Percentiles rank a stretch among this genome's conserved stretches.
phyloP scores from a whole-genome alignment of 2,113 vertebrate species.

The Mus spicilegus region DNA sequence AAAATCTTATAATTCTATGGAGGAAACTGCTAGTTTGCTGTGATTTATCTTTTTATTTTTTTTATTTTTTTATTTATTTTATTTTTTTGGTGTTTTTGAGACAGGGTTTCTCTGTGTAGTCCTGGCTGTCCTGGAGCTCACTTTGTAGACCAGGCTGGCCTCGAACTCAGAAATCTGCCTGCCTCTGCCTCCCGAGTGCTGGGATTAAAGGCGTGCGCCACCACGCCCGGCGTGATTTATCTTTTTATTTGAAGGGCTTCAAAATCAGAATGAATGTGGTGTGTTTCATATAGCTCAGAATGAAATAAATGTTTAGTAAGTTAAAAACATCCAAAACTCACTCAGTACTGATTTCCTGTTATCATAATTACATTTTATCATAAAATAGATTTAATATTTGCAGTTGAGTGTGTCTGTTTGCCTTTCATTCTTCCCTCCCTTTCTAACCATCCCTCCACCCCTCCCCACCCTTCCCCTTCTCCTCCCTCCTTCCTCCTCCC shows the following conservation, averaged over 20 bases:
- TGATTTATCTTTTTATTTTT: not conserved
- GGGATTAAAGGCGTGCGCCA: no score
- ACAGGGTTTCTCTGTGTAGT: no score
- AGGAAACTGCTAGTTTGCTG: slow-evolving; percentile 31
- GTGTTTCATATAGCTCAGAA: not conserved
- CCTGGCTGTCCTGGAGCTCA: no score
- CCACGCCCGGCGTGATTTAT: not conserved
- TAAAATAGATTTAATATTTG: slow-evolving; percentile 49
- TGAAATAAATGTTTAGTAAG: slow-evolving; percentile 49
- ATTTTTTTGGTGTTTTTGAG: no score
- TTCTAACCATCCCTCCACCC: not conserved
- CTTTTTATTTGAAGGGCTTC: not conserved
- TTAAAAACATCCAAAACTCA: slow-evolving; percentile 24
- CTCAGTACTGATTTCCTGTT: slow-evolving; percentile 17
- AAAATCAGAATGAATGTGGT: slow-evolving; percentile 52
- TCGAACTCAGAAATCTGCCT: no score
- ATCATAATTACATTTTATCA: slow-evolving; percentile 25
- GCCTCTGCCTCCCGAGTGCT: no score
- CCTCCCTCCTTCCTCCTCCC: not conserved
- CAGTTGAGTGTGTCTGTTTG: not conserved
- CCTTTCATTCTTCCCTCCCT: not conserved
- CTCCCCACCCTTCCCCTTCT: accelerated
- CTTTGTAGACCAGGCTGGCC: no score
- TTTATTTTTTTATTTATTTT: no score
- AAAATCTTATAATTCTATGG: not conserved